Evolutionary conservation across 1,140 invertebrate species (phyloP), one percentile per base, ranked within the genome.

Genomic region (Hormaphis cornu): DNA sequence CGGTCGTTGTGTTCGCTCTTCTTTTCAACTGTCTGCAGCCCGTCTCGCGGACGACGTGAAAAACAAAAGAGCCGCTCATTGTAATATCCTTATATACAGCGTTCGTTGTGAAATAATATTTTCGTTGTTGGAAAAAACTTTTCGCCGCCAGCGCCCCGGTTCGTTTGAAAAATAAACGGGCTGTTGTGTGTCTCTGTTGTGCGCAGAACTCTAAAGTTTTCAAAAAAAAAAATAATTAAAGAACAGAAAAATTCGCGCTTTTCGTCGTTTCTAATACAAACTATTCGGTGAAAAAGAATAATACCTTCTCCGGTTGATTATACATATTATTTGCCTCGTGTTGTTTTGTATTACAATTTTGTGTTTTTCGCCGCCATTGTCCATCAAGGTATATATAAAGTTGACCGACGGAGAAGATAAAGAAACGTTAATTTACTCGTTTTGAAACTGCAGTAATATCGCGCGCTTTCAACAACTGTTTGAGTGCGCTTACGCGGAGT

Each of bases 61-160:
- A 58, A 24, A 58, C 54, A 24, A 56, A 24, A 8, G 54, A n/a
- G 20, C 26, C 22, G 22, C 35, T 58, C 54, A 58, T 58, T 58
- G n/a, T n/a, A n/a, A n/a, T n/a, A n/a, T n/a, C n/a, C n/a, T n/a
- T n/a, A n/a, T n/a, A n/a, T n/a, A n/a, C n/a, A 58, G 54, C n/a
- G 35, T 40, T 58, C 24, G 24, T 58, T 40, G 24, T 40, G n/a
- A 58, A 20, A 40, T 22, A 40, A 58, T 58, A 24, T 40, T 22
- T 37, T 58, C 8, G 33, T 58, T 37, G 7, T 40, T 16, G n/a
- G n/a, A n/a, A n/a, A 24, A 40, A 24, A 58, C 20, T 58, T 58
- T 54, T 24, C 16, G 9, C 54, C n/a, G n/a, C n/a, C n/a, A n/a
- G 6, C 3, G 16, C 33, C 37, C 12, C 16, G 3, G 24, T 37